phyloP scores from a whole-genome alignment of 2,113 vertebrate species.

The Hipposideros armiger region DNA sequence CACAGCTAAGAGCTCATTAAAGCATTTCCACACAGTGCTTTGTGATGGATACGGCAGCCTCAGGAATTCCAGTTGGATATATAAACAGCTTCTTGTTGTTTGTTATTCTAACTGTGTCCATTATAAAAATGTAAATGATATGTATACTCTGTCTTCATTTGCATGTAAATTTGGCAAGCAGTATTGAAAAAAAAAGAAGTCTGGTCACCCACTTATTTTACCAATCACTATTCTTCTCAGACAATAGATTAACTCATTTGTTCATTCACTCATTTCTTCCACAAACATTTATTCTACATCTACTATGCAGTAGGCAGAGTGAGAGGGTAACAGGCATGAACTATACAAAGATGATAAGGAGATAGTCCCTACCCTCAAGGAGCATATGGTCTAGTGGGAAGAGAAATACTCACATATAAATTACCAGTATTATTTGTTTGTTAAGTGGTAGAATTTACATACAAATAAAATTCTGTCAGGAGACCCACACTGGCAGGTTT shows the following conservation, averaged over 20 bases:
- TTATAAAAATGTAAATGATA: constrained; percentile 68
- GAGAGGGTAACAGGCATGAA: background rate
- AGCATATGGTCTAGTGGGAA: background rate
- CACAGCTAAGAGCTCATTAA: background rate
- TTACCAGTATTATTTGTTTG: background rate
- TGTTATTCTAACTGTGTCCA: constrained; percentile 60
- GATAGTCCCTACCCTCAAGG: background rate
- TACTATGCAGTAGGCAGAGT: background rate
- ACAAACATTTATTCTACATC: background rate
- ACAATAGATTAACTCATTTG: background rate
- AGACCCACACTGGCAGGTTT: background rate
- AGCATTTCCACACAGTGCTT: constrained; percentile 1
- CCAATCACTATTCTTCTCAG: background rate
- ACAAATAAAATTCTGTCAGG: background rate
- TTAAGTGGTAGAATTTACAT: background rate
- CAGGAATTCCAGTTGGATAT: constrained; percentile 41
- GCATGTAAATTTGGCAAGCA: constrained; percentile 32
- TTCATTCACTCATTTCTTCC: background rate
- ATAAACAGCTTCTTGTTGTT: constrained; percentile 43
- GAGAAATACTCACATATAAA: background rate
- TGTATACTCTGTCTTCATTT: constrained; percentile 39
- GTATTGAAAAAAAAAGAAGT: constrained; percentile 9
- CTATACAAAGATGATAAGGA: background rate
- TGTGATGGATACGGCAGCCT: background rate
- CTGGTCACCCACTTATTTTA: background rate